These are phyloP conservation scores for Prionace glauca DNA, from an alignment of 2,797 vertebrate species.

Conservation along the genomic window DNA sequence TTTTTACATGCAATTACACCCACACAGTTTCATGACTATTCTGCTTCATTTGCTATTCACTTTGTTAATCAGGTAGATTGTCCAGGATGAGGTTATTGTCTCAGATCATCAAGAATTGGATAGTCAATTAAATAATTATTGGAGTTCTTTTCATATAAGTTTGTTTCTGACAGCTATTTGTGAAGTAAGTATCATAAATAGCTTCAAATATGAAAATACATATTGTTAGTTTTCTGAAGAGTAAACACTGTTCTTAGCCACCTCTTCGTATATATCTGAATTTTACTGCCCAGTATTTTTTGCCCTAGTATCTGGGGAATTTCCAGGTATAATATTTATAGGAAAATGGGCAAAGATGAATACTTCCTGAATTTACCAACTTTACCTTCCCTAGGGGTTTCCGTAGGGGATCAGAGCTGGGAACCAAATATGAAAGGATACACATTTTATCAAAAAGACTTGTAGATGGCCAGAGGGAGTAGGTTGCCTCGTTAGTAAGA, in stretches of 20 bases:
- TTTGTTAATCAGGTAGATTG: background rate
- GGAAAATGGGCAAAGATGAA: background rate
- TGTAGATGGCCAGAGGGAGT: too few relatives aligned
- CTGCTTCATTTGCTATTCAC: background rate
- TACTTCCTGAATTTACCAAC: background rate
- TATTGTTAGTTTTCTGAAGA: background rate
- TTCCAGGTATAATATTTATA: background rate
- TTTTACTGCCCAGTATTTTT: background rate
- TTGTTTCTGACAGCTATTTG: background rate
- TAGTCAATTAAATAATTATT: conserved; percentile 8
- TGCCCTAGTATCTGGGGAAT: background rate
- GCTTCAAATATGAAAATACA: background rate
- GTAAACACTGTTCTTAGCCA: background rate
- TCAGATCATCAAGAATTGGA: background rate
- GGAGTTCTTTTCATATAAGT: background rate
- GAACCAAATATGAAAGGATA: too few relatives aligned
- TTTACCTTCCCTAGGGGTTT: background rate
- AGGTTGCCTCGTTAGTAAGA: too few relatives aligned
- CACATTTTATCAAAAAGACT: too few relatives aligned
- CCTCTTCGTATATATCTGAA: too few relatives aligned
- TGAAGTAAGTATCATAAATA: background rate
- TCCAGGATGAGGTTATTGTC: background rate
- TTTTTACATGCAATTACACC: background rate
- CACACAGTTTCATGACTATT: background rate
- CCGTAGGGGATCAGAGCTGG: too few relatives aligned